Percentiles rank a stretch among this genome's conserved stretches.
Conservation (phyloP, 2,113 vertebrate species). For the Choloepus hoffmanni region DNA sequence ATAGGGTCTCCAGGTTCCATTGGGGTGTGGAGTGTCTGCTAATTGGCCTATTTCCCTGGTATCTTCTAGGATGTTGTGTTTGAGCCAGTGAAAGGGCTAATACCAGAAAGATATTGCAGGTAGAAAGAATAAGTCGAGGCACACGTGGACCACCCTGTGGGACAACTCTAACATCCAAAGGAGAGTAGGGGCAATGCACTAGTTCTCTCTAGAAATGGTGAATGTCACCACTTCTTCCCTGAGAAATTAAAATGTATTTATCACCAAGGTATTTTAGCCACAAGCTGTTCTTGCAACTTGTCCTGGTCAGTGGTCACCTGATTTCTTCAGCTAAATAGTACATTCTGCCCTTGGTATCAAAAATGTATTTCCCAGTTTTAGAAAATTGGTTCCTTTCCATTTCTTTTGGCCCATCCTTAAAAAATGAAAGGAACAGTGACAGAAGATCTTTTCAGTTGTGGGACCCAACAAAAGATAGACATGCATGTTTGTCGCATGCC, state of each 20-base stretch:
- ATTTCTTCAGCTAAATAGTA: conserved; percentile 51
- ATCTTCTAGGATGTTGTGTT: background rate
- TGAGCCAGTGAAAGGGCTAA: conserved; percentile 50
- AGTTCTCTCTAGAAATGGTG: conserved; percentile 15
- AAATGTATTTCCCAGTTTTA: conserved; percentile 41
- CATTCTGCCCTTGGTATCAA: background rate
- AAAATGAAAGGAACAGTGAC: conserved; percentile 38
- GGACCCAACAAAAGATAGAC: background rate
- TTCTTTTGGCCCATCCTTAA: conserved; percentile 36
- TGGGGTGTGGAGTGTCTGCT: background rate
- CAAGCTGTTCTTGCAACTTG: conserved; percentile 48
- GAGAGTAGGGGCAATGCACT: background rate
- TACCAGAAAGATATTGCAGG: conserved; percentile 22
- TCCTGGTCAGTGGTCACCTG: background rate
- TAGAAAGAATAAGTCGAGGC: background rate
- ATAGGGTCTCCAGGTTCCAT: background rate
- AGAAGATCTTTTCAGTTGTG: background rate
- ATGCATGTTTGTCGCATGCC: conserved; percentile 60
- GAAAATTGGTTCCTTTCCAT: conserved; percentile 45
- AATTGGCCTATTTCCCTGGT: background rate
- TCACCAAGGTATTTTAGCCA: conserved; percentile 57
- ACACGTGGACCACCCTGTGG: background rate
- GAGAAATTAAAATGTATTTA: background rate
- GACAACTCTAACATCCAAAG: background rate
- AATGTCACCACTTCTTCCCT: background rate